Evolutionary conservation across 2,797 vertebrate species (phyloP), one percentile per base, ranked within the genome.

Genomic region (Helarctos malayanus): DNA sequence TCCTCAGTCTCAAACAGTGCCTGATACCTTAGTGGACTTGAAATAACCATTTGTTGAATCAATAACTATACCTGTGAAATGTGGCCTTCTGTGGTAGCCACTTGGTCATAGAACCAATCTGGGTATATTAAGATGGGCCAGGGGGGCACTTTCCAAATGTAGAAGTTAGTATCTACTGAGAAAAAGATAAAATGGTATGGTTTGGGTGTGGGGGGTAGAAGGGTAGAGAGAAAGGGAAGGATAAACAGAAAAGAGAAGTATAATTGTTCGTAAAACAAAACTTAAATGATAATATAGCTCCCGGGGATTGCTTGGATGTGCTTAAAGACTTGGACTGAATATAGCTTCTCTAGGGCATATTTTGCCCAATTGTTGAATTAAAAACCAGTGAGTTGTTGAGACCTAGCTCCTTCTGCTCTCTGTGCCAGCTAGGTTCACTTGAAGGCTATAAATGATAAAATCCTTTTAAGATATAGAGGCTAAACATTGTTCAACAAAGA

Each of bases 361-460:
- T 92, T 86, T 92, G 35, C 80, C 52, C 79, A 85, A 5, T 52
- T 65, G 41, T 47, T 92, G 73, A 89, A 27, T 68, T 89, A 85
- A 68, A 76, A 80, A 57, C 9, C 47, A 57, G 19, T 89, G 41
- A 49, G 91, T 38, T 95, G 49, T 78, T 83, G 49, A 47, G 85
- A 87, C 59, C 68, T 32, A 49, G 18, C 41, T 93, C 76, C 71
- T 21, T 87, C 47, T 65, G 45, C 61, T 83, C 81, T 90, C 7
- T 45, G 38, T 91, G 82, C 76, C 69, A 93, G n/a, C 69, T 65
- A 52, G 97, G 87, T 75, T 94, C 25, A 90, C 38, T 94, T 97
- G 81, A 95, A 97, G 93, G 56, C 52, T 73, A 13, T 75, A 97
- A 94, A 49, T 59, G 76, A 47, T 57, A 41, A 92, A 89, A 95